These are phyloP conservation scores for Euthynnus affinis DNA, from an alignment of 2,797 vertebrate genomes.

Conservation along the genomic window DNA sequence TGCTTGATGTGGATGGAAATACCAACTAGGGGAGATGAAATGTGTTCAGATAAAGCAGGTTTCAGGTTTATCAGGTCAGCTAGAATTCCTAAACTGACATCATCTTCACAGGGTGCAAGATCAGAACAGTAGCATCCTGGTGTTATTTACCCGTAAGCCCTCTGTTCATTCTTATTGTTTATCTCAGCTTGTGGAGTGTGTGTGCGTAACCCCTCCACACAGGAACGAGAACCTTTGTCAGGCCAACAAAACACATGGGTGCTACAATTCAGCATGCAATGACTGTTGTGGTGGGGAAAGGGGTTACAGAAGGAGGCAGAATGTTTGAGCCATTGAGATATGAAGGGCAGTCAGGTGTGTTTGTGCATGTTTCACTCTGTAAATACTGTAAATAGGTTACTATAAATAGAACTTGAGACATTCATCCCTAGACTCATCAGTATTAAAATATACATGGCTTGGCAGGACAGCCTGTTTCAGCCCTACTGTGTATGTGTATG, in stretches of 20 bases:
- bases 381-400: constrained; percentile 67
- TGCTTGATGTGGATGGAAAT: no score
- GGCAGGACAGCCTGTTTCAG: constrained; percentile 39
- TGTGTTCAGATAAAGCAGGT: background rate
- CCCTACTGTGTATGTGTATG: constrained; percentile 1
- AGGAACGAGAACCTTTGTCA: constrained; percentile 55
- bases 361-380: constrained; percentile 29
- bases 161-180: constrained; percentile 55
- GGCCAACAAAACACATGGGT: constrained; percentile 69
- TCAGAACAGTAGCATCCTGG: constrained; percentile 15
- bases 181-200: constrained; percentile 57
- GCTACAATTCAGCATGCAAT: constrained; percentile 53
- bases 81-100: background rate
- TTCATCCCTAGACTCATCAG: constrained; percentile 44
- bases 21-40: background rate
- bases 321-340: constrained; percentile 56
- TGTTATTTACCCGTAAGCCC: constrained; percentile 62
- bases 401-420: constrained; percentile 66
- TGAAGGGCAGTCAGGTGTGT: constrained; percentile 63
- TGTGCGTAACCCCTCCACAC: constrained; percentile 43
- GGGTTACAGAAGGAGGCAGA: background rate
- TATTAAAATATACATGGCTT: constrained; percentile 67
- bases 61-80: background rate
- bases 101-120: constrained; percentile 4
- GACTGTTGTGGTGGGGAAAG: constrained; percentile 12